Evolutionary conservation across 2,888 invertebrate species (phyloP), one percentile per base, ranked within the genome.

Genomic region (Stenotaenia linearis): DNA sequence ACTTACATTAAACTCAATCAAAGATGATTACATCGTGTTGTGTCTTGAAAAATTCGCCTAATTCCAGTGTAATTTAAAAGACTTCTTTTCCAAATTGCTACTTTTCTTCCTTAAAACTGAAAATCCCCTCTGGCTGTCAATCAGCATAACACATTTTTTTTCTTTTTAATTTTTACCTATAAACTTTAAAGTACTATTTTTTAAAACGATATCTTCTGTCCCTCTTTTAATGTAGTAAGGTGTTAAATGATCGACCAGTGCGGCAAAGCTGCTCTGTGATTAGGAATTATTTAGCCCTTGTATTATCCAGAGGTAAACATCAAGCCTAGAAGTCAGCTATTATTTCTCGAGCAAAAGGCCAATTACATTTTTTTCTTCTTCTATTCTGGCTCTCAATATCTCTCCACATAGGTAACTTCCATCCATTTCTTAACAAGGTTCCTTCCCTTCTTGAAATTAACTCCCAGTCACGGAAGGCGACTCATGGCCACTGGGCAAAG

Each of bases 341-440:
- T 69, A 69, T 69, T 69, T 69, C 25, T 69, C 69, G 69, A 69
- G 69, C 25, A 28, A 69, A 69, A 69, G 69, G 69, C 69, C 69
- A 69, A 69, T 69, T 69, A 69, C 69, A 69, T 69, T 69, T 69
- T 69, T 61, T 69, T 50, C 69, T 69, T 28, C 69, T 28, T 69
- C 69, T 28, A 69, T 69, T 69, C 50, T 50, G 50, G 50, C 18
- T 50, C 69, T 69, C 69, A 69, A 69, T 69, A 25, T 69, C 25
- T 69, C 69, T 69, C 25, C 69, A 69, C 69, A 69, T 28, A 69
- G 69, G 69, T 69, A 69, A 69, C 69, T 69, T 69, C 69, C 69
- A 69, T 69, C 69, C 69, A 69, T 69, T 69, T 69, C 69, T 69
- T 69, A 69, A 69, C 69, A 69, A 69, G 69, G 69, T 69, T 69